phyloP scores from a whole-genome alignment of 1,140 invertebrate genomes.

The Brachionus angularis region DNA sequence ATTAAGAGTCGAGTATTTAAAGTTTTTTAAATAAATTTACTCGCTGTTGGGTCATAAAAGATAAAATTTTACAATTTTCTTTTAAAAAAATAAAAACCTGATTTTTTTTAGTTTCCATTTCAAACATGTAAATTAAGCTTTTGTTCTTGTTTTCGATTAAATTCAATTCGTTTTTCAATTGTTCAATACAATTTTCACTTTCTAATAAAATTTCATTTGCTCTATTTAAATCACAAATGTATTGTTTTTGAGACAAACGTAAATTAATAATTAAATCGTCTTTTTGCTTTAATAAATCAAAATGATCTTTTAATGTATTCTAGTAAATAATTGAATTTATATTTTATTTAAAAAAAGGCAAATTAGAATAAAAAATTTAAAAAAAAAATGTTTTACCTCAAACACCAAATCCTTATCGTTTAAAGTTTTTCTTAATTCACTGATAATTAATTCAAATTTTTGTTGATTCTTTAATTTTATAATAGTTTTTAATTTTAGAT shows the following conservation, averaged over 20 bases:
- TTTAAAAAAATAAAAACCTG: no score
- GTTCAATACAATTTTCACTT: conserved; percentile 22
- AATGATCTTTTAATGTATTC: conserved; percentile 16
- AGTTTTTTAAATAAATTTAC: neutral
- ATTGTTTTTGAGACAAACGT: conserved; percentile 15
- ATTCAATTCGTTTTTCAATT: conserved; percentile 19
- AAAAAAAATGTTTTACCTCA: conserved; percentile 12
- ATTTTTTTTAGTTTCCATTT: neutral
- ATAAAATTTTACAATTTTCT: no score
- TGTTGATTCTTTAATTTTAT: conserved; percentile 19
- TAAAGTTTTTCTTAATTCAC: conserved; percentile 35
- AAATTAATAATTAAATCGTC: conserved; percentile 37
- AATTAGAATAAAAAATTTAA: neutral
- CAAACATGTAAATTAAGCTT: neutral
- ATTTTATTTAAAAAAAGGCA: no score
- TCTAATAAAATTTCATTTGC: conserved; percentile 27
- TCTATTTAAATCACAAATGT: conserved; percentile 4
- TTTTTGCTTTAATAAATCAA: conserved; percentile 33
- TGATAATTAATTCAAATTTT: conserved; percentile 21
- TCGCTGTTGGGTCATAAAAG: no score
- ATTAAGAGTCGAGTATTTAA: no score
- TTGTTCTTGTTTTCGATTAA: neutral
- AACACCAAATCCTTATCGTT: conserved; percentile 13
- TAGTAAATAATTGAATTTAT: no score
- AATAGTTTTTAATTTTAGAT: no score